phyloP scores from a whole-genome alignment of 2,888 invertebrate genomes.

The Stenotaenia linearis region DNA sequence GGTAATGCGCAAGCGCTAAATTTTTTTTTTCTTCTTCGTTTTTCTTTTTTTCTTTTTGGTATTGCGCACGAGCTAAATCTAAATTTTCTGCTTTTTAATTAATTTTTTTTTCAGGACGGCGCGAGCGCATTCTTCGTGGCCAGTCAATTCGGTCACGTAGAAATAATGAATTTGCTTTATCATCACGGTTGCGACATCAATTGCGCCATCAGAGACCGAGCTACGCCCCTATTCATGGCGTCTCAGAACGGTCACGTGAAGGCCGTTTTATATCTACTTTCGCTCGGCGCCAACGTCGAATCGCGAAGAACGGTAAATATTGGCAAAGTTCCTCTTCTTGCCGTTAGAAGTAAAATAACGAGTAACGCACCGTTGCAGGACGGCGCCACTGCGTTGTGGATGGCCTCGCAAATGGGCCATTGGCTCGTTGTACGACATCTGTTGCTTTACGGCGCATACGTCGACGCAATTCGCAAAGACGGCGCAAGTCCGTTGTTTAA shows the following conservation, averaged over 20 bases:
- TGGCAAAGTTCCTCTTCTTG: too few species aligned
- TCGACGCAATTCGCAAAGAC: slow-evolving; percentile 77
- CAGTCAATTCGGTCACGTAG: slow-evolving; percentile 86
- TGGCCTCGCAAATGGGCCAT: slow-evolving; percentile 92
- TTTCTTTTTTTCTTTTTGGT: too few species aligned
- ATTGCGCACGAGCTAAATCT: too few species aligned
- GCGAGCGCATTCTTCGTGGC: slow-evolving; percentile 89
- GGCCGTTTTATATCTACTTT: slow-evolving; percentile 65
- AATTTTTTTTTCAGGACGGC: slow-evolving; percentile 63
- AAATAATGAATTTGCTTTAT: slow-evolving; percentile 66
- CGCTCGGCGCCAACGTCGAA: slow-evolving; percentile 67
- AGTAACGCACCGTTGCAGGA: slow-evolving; percentile 43
- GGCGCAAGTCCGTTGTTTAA: slow-evolving; percentile 92
- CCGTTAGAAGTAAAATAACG: too few species aligned
- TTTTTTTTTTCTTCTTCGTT: slow-evolving; percentile 17
- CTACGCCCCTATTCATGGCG: slow-evolving; percentile 79
- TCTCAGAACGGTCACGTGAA: slow-evolving; percentile 88
- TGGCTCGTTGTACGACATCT: slow-evolving; percentile 70
- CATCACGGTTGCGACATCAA: slow-evolving; percentile 68
- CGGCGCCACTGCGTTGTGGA: slow-evolving; percentile 75
- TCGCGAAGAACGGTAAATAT: slow-evolving; percentile 42
- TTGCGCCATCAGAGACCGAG: slow-evolving; percentile 70
- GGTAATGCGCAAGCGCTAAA: too few species aligned
- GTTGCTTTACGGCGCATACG: slow-evolving; percentile 68
- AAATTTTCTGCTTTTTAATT: too few species aligned